Evolutionary conservation across 2,888 invertebrate species (phyloP).

Genomic region (Cabera pusaria): DNA sequence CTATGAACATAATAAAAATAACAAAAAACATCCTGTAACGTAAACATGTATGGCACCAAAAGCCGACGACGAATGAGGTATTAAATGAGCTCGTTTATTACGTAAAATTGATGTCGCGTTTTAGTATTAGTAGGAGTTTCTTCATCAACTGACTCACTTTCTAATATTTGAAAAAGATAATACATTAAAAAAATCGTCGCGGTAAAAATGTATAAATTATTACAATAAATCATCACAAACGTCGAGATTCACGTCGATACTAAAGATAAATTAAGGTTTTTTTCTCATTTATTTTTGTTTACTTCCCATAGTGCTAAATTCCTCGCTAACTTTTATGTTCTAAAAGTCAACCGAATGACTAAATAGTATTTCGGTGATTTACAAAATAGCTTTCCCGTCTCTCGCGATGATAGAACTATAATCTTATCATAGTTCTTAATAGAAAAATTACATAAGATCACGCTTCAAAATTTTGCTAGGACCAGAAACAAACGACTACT

Average conservation of each 20-base stretch:
- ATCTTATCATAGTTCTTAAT: slow-evolving; percentile 38
- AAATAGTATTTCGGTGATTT: too few relatives aligned
- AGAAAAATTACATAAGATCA: slow-evolving; percentile 17
- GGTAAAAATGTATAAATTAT: too few relatives aligned
- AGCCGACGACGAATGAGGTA: slow-evolving; percentile 15
- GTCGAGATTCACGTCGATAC: slow-evolving; percentile 10
- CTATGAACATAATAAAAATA: slow-evolving; percentile 13
- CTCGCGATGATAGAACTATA: slow-evolving; percentile 34
- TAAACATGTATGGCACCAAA: slow-evolving; percentile 17
- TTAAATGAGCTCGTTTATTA: too few relatives aligned
- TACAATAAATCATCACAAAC: slow-evolving; percentile 1
- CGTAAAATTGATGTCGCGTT: too few relatives aligned
- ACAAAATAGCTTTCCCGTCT: too few relatives aligned
- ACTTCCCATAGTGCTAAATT: slow-evolving; percentile 1
- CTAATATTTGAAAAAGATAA: too few relatives aligned
- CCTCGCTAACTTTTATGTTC: not conserved
- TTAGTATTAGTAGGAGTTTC: too few relatives aligned
- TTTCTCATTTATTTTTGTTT: too few relatives aligned
- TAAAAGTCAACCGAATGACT: too few relatives aligned
- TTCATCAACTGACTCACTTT: too few relatives aligned
- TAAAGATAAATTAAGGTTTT: not conserved
- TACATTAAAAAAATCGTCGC: too few relatives aligned
- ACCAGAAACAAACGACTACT: slow-evolving; percentile 9
- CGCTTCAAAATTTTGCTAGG: slow-evolving; percentile 5
- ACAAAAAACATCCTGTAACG: slow-evolving; percentile 1